phyloP scores from a whole-genome alignment of 92 coral and sea anemone species.

The Parazoanthus swiftii region DNA sequence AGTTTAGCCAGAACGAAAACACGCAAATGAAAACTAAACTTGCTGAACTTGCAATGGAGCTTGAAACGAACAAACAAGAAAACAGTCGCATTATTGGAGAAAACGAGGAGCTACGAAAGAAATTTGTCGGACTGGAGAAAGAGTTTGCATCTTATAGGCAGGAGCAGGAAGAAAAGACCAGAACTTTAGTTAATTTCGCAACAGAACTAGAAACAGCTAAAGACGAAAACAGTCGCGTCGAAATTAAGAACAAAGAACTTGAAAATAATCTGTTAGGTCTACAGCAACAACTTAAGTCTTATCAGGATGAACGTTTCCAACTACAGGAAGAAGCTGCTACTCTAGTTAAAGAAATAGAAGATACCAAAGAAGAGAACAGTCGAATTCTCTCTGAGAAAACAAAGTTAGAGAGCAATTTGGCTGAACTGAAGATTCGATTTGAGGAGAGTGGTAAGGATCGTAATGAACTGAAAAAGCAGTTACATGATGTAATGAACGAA shows the following conservation, averaged over 20 bases:
- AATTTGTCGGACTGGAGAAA: conserved; percentile 19
- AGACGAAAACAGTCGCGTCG: conserved; percentile 21
- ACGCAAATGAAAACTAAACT: conserved; percentile 13
- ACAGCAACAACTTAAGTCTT: neutral
- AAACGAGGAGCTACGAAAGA: conserved; percentile 34
- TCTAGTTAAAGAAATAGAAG: conserved; percentile 5
- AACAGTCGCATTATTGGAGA: conserved; percentile 40
- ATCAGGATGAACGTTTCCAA: neutral
- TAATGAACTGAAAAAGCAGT: conserved; percentile 1
- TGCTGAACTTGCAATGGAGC: conserved; percentile 5
- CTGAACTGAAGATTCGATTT: neutral
- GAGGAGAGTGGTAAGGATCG: conserved; percentile 10
- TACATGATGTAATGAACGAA: conserved; percentile 17
- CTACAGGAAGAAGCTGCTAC: conserved; percentile 16
- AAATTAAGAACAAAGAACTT: conserved; percentile 11
- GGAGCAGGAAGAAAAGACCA: neutral
- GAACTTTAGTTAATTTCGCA: conserved; percentile 40
- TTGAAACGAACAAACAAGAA: conserved; percentile 31
- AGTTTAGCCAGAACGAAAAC: conserved; percentile 49
- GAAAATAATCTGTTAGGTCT: neutral
- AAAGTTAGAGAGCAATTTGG: neutral
- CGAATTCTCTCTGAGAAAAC: neutral
- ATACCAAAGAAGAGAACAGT: neutral
- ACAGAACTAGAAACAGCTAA: conserved; percentile 45
- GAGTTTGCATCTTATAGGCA: conserved; percentile 14